Evolutionary conservation across 1,140 invertebrate genomes (phyloP), one percentile per base, ranked within the genome.

Genomic region (Bombus pascuorum): DNA sequence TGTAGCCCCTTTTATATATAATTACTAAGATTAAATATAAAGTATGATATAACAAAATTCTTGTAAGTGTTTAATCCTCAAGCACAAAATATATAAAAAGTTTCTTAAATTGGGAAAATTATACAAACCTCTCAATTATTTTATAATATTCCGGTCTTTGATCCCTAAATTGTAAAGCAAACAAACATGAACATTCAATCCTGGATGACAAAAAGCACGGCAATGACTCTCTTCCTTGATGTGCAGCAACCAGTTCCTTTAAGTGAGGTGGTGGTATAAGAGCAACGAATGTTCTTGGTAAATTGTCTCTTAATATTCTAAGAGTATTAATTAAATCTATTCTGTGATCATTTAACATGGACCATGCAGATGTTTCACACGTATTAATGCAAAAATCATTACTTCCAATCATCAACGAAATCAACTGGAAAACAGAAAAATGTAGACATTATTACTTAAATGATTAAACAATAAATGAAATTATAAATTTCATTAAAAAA

Each of bases 311-410:
- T 3, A 97, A 90, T 62, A 94, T 95, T 84, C 96, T 95, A 12
- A 96, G 90, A 12, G 95, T 37, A 34, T 34, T 34, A 34, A 37
- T 37, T 37, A 37, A 37, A 37, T 34, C 34, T 34, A 34, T 34
- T 34, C 1, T 34, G 34, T 34, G 34, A 34, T 34, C 34, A 34
- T 34, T 34, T 34, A 34, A 34, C 34, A 34, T 34, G 1, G 34
- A 34, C 34, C 34, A 34, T 34, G 34, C 1, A 34, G 34, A 34
- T 34, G 34, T 34, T 34, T 2, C 34, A 34, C 34, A 34, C 34
- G 97, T 95, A n/a, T 96, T 95, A 6, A 92, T 86, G 91, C 97
- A 98, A 73, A 98, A 96, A 89, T 98, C 97, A 91, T 97, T 97
- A 70, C 95, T 93, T 66, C 97, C 97, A 39, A 97, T 96, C 91